These are phyloP conservation scores for Amphiduros pacificus DNA, from an alignment of 2,888 invertebrate species.

Conservation along the genomic window DNA sequence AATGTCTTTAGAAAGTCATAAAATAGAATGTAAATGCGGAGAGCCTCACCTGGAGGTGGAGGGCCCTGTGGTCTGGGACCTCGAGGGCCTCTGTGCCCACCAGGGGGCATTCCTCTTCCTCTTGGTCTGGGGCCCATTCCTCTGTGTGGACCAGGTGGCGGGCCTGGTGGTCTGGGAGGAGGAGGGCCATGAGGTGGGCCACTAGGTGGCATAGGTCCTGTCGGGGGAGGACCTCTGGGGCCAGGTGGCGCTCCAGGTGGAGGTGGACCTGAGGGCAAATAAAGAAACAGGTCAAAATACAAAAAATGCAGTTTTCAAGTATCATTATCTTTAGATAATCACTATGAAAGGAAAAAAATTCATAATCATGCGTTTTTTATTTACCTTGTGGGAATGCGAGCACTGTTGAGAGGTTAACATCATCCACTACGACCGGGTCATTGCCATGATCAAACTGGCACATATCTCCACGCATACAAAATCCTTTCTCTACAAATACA, in stretches of 20 bases:
- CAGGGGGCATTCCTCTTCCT: neutral
- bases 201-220: conserved; percentile 28
- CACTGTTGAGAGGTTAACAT: conserved; percentile 69
- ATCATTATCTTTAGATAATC: too few species aligned
- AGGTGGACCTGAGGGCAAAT: conserved; percentile 23
- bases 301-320: too few species aligned
- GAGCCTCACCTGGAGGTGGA: neutral
- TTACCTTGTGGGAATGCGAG: conserved; percentile 45
- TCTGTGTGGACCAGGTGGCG: conserved; percentile 12
- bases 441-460: conserved; percentile 97
- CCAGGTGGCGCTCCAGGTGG: conserved; percentile 23
- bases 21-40: too few species aligned
- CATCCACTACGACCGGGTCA: conserved; percentile 93
- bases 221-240: conserved; percentile 14
- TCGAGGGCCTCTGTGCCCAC: neutral
- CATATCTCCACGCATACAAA: conserved; percentile 93
- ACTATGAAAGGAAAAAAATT: too few species aligned
- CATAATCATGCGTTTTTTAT: too few species aligned
- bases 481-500: conserved; percentile 94
- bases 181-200: conserved; percentile 22
- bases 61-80: neutral
- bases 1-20: too few species aligned
- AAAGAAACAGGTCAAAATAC: too few species aligned
- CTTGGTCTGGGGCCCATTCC: neutral
- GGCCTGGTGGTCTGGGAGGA: conserved; percentile 19